Percentiles rank a stretch among this genome's conserved stretches.
Conservation (phyloP, 2,888 invertebrate genomes). For the Drosophila melanosoma region DNA sequence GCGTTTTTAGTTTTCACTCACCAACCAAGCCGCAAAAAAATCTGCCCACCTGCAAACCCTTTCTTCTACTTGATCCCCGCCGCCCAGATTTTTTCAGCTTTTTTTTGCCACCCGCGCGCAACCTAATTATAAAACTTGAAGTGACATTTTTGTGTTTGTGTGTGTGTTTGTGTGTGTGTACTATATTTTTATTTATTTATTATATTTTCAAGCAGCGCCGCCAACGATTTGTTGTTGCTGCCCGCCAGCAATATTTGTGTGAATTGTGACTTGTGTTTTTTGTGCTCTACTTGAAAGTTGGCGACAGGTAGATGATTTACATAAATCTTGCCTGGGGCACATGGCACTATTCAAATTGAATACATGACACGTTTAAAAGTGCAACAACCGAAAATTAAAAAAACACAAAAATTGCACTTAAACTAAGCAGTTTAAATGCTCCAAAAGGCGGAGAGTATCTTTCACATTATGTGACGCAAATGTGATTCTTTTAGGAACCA, state of each 20-base stretch:
- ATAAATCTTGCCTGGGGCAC: neutral
- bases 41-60: neutral
- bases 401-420: neutral
- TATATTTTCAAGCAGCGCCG: constrained; percentile 31
- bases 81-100: constrained; percentile 48
- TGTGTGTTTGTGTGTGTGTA: neutral
- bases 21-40: constrained; percentile 20
- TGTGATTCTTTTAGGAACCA: neutral
- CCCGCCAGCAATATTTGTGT: constrained; percentile 38
- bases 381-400: neutral
- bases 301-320: constrained; percentile 43
- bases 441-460: neutral
- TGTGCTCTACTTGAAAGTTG: constrained; percentile 39
- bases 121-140: constrained; percentile 74
- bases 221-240: constrained; percentile 36
- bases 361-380: constrained; percentile 24
- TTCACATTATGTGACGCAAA: neutral
- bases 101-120: constrained; percentile 68
- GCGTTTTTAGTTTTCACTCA: constrained; percentile 35
- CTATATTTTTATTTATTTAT: constrained; percentile 27
- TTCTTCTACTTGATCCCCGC: neutral
- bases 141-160: constrained; percentile 39
- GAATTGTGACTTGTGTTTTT: constrained; percentile 15
- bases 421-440: neutral
- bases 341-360: constrained; percentile 9